Evolutionary conservation across 2,888 invertebrate species (phyloP), one percentile per base, ranked within the genome.

Genomic region (Cerastoderma edule): DNA sequence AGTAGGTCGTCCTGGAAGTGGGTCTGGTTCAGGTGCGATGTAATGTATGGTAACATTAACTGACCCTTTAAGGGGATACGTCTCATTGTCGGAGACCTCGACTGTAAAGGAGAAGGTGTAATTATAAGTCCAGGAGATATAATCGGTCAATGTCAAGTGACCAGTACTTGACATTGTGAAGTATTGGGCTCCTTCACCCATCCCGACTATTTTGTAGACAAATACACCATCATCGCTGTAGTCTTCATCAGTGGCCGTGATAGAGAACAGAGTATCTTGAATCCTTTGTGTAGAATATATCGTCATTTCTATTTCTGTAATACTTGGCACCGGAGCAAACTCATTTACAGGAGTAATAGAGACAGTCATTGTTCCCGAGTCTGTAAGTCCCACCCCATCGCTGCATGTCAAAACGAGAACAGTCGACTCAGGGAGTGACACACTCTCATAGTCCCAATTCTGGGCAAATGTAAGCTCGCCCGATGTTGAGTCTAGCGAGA

Each of bases 391-490:
- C n/a, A 65, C 67, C 0, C 65, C 72, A 28, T 77, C 76, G 32
- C 65, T 66, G 46, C 76, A 77, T 1, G 76, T 69, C 22, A 77
- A 22, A 30, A 44, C 67, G 19, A 77, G 27, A 5, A 56, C 44
- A 10, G 76, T 72, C 4, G 65, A 53, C n/a, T 24, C 16, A 19
- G 76, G 71, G 27, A 65, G 53, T 10, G 46, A 27, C 6, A 33
- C 60, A 50, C 24, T 50, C 32, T 77, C 76, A 16, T 69, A 57
- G 50, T 77, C 76, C 76, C 76, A 77, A 35, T 77, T 60, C 48
- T 63, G 69, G 16, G 69, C 65, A 44, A 46, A 72, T 4, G 68
- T 50, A 0, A 77, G 66, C n/a, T 60, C 6, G 13, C 63, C 67
- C 8, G 30, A 33, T 19, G 46, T 3, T 19, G 22, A 27, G 27